Evolutionary conservation across 1,140 invertebrate species (phyloP), one percentile per base, ranked within the genome.

Genomic region (Dendrolimus kikuchii): DNA sequence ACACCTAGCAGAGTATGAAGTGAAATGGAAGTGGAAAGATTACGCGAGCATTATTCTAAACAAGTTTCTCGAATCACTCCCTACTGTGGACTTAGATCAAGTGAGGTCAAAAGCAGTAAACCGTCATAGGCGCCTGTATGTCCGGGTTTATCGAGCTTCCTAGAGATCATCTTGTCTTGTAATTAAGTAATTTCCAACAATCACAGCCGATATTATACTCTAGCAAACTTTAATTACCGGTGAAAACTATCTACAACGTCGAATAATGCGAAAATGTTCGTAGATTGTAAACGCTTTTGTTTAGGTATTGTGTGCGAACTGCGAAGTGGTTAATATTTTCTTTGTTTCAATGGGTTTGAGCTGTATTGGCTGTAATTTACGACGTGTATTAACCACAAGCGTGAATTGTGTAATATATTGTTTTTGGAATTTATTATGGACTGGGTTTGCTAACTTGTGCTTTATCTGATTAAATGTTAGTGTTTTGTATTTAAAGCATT

Each of bases 111-210:
- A 62, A 69, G 64, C 67, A 62, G 70, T 81, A 76, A 77, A 77
- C 77, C 76, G 69, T 70, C 37, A 53, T 58, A 65, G 64, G 58
- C 63, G 66, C 66, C 68, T 57, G 64, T 62, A 48, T 66, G 42
- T 45, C 23, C 23, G 36, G 38, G 45, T 57, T 62, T 66, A 63
- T 70, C 71, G 60, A 58, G 64, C 53, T 77, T 68, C 67, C 71
- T 40, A 42, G 71, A 65, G 71, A 69, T 62, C 56, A 49, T 49
- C 57, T 62, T 57, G 61, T 57, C 59, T 50, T 46, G 72, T 81
- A 81, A 78, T 78, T 77, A 81, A 81, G 75, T 77, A 78, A 67
- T 73, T 74, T 61, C 63, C 64, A 64, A 68, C 70, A 77, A 77
- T 81, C 72, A 72, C 64, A 68, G 52, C 58, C 62, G 67, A 77